Evolutionary conservation across 2,888 invertebrate genomes (phyloP), one percentile per base, ranked within the genome.

Genomic region (Gastrophysa polygoni): DNA sequence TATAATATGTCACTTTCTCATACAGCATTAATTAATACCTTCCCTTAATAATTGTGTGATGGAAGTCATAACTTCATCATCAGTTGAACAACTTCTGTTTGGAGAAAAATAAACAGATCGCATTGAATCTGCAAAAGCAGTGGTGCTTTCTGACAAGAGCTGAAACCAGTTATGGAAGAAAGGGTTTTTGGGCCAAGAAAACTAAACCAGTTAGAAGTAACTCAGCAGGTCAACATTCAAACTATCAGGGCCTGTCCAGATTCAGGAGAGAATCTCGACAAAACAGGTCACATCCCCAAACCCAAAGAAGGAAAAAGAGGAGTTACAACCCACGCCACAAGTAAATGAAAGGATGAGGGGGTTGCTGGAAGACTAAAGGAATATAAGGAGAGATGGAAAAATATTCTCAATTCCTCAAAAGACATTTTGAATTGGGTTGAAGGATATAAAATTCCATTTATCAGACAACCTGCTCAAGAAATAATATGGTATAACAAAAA

Each of bases 101-200:
- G 64, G 64, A 0, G 16, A 32, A 2, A 61, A 64, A 38, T 46
- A 58, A 10, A 46, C 28, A 1, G 61, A 64, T 38, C 18, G 21
- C 14, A 10, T 49, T 10, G 54, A 61, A 50, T n/a, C 21, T 14
- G 58, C 18, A 29, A 65, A 46, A 49, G 59, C 4, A 14, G 58
- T 34, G 28, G 54, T 54, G 38, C 54, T 29, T 38, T 44, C 56
- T 34, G 47, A n/a, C 50, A 59, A 44, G 57, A 62, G 16, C 10
- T 61, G 24, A 24, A 47, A 32, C 29, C 29, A 32, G 29, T 32
- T 8, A 32, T 8, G 6, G 10, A 10, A 32, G 8, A 32, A 8
- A 32, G 29, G 29, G 5, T 32, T n/a, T n/a, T n/a, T n/a, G n/a
- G n/a, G n/a, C n/a, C 29, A 32, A 32, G 10, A 32, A 10, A 32